Base-by-base conservation (phyloP, 2,113 vertebrate species). In the Spizaetus ornatus region DNA sequence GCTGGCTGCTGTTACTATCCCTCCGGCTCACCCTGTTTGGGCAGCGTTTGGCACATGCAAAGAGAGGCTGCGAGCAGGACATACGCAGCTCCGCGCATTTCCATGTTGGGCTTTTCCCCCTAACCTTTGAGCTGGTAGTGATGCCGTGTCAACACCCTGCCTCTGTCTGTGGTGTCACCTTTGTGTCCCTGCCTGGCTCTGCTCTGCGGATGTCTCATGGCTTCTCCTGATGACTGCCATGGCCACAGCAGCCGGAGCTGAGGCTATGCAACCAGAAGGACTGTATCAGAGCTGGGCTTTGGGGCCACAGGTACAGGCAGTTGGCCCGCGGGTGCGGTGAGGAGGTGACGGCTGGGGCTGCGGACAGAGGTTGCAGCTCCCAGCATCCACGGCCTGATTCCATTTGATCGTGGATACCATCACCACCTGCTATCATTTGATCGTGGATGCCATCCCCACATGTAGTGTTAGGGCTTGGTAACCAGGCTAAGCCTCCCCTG, bases 1-100 rank as follows among this genome's bases (percentile, higher is more conserved):
- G 20, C 36, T 47, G 74, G 12, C 25, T 73, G 79, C 38, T 36
- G 36, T 56, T 14, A 18, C 63, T 19, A 2, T 23, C 23, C 47
- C n/a, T 18, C 7, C 2, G 1, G 11, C 48, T 86, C 23, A 59
- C n/a, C 7, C 47, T 73, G 19, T 22, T 55, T 0, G 1, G 42
- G 36, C 61, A 87, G 36, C 4, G 2, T 27, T 62, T 83, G 29
- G 34, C 14, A 32, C 5, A 10, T 0, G 2, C 2, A 9, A 32
- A 25, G 67, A 48, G 20, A 34, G 34, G 22, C 38, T 58, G 38
- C 0, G 5, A 84, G 34, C 17, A 42, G 71, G 23, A 38, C 14
- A 27, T 23, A 16, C 0, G 2, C 45, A 88, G 13, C 36, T 48
- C 47, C 1, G 1, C 8, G 11, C 13, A 13, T 36, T 56, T 38